These are phyloP conservation scores for Corythaeola cristata DNA, from an alignment of 2,113 vertebrate species.

Conservation along the genomic window DNA sequence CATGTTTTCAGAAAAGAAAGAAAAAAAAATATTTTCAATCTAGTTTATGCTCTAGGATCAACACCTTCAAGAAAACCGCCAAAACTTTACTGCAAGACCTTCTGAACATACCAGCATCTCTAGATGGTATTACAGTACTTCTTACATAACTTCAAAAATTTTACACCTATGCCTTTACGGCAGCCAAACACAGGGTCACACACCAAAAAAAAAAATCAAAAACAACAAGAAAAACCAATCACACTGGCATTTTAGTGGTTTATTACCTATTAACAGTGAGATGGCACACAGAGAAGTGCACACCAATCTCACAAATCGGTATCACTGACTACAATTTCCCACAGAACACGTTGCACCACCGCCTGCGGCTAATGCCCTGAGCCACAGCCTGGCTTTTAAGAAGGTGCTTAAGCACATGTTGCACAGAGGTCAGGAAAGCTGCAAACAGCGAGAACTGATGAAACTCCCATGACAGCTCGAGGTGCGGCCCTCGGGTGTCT, in stretches of 20 bases:
- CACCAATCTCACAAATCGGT: neutral
- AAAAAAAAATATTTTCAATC: neutral
- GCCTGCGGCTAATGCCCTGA: neutral
- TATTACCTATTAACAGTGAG: constrained; percentile 17
- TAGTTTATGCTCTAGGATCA: neutral
- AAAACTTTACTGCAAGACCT: constrained; percentile 28
- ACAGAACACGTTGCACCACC: neutral
- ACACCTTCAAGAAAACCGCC: constrained; percentile 36
- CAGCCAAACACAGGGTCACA: constrained; percentile 49
- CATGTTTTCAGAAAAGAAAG: neutral
- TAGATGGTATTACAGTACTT: constrained; percentile 50
- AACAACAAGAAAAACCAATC: neutral
- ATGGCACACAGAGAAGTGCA: neutral
- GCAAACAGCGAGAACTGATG: neutral
- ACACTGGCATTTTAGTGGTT: constrained; percentile 31
- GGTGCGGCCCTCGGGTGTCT: neutral
- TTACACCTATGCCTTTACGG: constrained; percentile 45
- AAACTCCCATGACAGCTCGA: neutral
- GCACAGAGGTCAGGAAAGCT: neutral
- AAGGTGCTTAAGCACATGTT: neutral
- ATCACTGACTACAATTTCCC: neutral
- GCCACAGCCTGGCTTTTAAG: neutral
- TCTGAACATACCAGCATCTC: constrained; percentile 50
- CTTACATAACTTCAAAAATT: constrained; percentile 25
- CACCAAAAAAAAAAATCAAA: no score